Percentiles rank a stretch among this genome's conserved stretches.
Conservation (phyloP, 2,888 invertebrate species). For the Troides oblongomaculatus region DNA sequence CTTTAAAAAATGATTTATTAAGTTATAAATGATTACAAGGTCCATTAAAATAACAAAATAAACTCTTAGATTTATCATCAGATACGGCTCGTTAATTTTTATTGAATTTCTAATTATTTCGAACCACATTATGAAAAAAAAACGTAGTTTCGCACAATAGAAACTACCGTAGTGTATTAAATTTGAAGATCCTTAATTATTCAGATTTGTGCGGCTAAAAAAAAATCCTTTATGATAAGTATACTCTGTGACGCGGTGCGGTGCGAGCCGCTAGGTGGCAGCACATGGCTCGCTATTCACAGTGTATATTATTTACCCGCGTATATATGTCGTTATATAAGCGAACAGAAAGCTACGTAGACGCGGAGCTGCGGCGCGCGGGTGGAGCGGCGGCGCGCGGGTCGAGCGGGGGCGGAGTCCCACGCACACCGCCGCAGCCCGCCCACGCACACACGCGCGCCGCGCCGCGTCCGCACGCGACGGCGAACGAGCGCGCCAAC, state of each 20-base stretch:
- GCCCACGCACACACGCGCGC: conserved; percentile 51
- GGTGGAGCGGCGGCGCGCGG: conserved; percentile 32
- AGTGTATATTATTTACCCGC: conserved; percentile 77
- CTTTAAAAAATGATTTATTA: background rate
- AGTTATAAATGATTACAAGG: background rate
- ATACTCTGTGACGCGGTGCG: conserved; percentile 55
- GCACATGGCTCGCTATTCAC: conserved; percentile 75
- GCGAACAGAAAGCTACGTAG: conserved; percentile 78
- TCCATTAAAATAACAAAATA: background rate
- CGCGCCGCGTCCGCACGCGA: conserved; percentile 68
- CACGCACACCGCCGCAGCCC: conserved; percentile 47
- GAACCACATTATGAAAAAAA: background rate
- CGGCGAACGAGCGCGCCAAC: conserved; percentile 73
- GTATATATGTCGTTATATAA: conserved; percentile 76
- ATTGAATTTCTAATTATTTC: conserved; percentile 12
- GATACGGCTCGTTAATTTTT: conserved; percentile 20
- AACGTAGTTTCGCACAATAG: background rate
- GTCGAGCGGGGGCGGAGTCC: conserved; percentile 35
- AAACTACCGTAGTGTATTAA: conserved; percentile 1
- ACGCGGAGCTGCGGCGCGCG: conserved; percentile 41
- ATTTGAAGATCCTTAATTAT: conserved; percentile 34
- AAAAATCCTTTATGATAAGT: conserved; percentile 32
- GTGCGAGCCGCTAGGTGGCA: conserved; percentile 75
- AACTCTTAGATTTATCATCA: background rate
- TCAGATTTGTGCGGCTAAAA: conserved; percentile 1